Percentiles rank a stretch among this genome's conserved stretches.
These are phyloP conservation scores for Myocastor coypus DNA, from an alignment of 2,113 vertebrate genomes.

Conservation along the genomic window DNA sequence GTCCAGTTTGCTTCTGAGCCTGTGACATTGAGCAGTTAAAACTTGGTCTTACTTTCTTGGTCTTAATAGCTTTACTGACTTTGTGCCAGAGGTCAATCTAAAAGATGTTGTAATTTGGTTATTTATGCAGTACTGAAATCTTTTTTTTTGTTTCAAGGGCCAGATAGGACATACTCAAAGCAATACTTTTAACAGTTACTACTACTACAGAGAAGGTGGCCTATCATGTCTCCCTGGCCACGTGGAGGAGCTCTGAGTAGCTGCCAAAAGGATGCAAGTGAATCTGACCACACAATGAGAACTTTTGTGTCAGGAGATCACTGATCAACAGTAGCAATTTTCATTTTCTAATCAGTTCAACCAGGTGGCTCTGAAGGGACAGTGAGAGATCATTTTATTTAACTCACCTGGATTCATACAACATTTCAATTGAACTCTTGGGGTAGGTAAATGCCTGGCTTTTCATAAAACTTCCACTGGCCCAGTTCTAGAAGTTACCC, in stretches of 20 bases:
- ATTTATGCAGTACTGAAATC: not conserved
- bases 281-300: constrained; percentile 46
- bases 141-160: constrained; percentile 9
- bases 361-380: constrained; percentile 10
- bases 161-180: not conserved
- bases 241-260: not conserved
- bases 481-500: not conserved
- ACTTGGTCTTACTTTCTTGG: not conserved
- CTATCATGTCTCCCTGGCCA: not conserved
- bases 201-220: not conserved
- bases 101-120: not conserved
- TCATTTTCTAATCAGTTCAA: constrained; percentile 49
- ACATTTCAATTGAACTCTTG: not conserved
- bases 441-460: not conserved
- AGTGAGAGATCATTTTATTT: not conserved
- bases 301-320: constrained; percentile 34
- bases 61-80: not conserved
- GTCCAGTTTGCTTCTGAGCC: not conserved
- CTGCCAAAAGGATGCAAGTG: constrained; percentile 43
- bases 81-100: not conserved
- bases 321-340: constrained; percentile 23
- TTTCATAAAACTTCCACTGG: not conserved
- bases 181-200: not conserved
- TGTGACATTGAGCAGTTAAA: not conserved
- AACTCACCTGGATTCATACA: not conserved